A percentile compares a stretch with the other conserved stretches of the same genome.
Conservation (phyloP, 2,888 invertebrate genomes). For the Ichneumoninae sp. region DNA sequence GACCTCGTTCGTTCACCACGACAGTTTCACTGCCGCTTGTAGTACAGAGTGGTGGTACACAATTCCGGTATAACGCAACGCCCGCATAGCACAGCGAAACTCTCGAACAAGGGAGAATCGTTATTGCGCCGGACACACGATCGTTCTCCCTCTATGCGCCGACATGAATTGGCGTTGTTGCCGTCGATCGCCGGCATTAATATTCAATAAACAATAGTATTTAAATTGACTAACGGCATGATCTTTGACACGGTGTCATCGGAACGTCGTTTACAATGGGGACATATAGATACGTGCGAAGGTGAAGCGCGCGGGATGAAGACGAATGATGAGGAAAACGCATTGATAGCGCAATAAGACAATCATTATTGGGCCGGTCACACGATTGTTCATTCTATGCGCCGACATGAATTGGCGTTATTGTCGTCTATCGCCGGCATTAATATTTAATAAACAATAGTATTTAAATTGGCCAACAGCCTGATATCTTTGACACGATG, state of each 20-base stretch:
- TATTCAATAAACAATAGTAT: constrained; percentile 4
- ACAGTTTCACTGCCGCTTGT: constrained; percentile 33
- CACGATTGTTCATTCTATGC: constrained; percentile 1
- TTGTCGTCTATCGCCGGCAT: neutral
- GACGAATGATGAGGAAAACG: neutral
- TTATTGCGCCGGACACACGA: constrained; percentile 52
- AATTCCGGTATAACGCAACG: constrained; percentile 53
- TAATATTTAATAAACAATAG: neutral
- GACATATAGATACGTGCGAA: neutral
- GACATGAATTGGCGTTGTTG: constrained; percentile 26
- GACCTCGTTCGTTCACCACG: constrained; percentile 38
- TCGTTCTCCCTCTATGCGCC: constrained; percentile 14
- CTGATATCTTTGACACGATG: neutral
- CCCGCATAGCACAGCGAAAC: constrained; percentile 39
- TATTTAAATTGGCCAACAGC: neutral
- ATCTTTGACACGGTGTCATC: constrained; percentile 1
- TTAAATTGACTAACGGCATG: neutral
- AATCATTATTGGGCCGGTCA: constrained; percentile 53
- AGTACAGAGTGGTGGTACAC: constrained; percentile 28
- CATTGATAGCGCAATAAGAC: neutral
- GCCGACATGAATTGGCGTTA: constrained; percentile 16
- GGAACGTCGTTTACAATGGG: neutral
- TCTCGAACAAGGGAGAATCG: constrained; percentile 58
- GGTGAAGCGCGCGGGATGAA: neutral
- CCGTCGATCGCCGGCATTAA: constrained; percentile 1